phyloP scores from a whole-genome alignment of 2,888 invertebrate species.

The Drosophila rubida region DNA sequence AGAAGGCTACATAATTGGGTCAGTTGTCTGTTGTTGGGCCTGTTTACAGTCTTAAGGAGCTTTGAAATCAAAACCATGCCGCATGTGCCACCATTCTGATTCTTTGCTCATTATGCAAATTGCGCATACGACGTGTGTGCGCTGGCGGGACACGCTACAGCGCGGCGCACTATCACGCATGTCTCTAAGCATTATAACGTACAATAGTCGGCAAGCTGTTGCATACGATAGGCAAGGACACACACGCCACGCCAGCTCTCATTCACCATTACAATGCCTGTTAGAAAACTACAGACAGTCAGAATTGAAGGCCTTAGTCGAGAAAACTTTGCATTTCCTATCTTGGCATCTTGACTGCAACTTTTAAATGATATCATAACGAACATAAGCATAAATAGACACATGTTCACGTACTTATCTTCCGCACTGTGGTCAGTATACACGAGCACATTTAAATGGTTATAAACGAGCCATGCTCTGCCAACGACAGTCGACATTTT shows the following conservation, averaged over 20 bases:
- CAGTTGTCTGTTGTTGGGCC: constrained; percentile 34
- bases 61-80: constrained; percentile 47
- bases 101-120: constrained; percentile 74
- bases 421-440: background rate
- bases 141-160: constrained; percentile 37
- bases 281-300: background rate
- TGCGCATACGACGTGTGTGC: constrained; percentile 62
- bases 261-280: constrained; percentile 15
- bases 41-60: constrained; percentile 18
- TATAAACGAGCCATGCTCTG: constrained; percentile 33
- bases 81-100: constrained; percentile 42
- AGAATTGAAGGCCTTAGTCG: background rate
- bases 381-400: background rate
- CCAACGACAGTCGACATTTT: constrained; percentile 44
- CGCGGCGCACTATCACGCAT: constrained; percentile 37
- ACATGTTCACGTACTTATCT: constrained; percentile 7
- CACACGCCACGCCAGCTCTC: constrained; percentile 8
- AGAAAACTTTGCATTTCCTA: background rate
- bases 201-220: constrained; percentile 66
- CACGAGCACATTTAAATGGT: constrained; percentile 1
- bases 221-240: constrained; percentile 38
- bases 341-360: background rate
- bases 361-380: background rate
- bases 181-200: constrained; percentile 23
- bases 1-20: constrained; percentile 60